These are phyloP conservation scores for Coelopa frigida DNA, from an alignment of 1,140 invertebrate species.

Conservation along the genomic window DNA sequence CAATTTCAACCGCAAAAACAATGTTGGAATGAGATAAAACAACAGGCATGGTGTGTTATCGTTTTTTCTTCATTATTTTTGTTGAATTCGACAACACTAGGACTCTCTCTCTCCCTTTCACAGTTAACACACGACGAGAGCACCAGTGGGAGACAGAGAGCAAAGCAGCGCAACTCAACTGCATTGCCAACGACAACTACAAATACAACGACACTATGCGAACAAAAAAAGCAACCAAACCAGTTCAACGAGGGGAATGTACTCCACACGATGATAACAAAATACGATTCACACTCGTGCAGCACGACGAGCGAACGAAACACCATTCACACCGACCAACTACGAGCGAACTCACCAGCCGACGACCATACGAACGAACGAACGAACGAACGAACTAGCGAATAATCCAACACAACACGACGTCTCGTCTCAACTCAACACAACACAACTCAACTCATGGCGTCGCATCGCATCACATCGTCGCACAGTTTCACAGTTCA, in stretches of 20 bases:
- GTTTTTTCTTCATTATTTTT: too few relatives aligned
- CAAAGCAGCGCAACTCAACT: too few relatives aligned
- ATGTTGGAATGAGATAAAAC: too few relatives aligned
- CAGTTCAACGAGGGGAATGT: conserved; percentile 14
- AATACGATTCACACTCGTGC: conserved; percentile 11
- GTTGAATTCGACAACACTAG: too few relatives aligned
- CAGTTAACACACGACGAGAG: too few relatives aligned
- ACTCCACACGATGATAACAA: conserved; percentile 20
- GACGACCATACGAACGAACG: neutral
- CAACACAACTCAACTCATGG: neutral
- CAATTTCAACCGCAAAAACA: too few relatives aligned
- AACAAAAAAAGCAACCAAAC: conserved; percentile 21
- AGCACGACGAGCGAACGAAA: neutral
- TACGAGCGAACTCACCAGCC: conserved; percentile 2
- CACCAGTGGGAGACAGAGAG: too few relatives aligned
- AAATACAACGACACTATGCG: neutral
- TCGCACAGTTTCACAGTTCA: conserved; percentile 41
- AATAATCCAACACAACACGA: conserved; percentile 1
- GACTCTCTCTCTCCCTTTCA: too few relatives aligned
- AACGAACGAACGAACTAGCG: neutral
- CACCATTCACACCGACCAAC: neutral
- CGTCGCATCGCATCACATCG: neutral
- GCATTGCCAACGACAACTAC: too few relatives aligned
- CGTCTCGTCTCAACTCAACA: neutral
- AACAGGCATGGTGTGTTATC: too few relatives aligned